Base-by-base conservation (phyloP, 1,140 invertebrate genomes). In the Fopius arisanus region DNA sequence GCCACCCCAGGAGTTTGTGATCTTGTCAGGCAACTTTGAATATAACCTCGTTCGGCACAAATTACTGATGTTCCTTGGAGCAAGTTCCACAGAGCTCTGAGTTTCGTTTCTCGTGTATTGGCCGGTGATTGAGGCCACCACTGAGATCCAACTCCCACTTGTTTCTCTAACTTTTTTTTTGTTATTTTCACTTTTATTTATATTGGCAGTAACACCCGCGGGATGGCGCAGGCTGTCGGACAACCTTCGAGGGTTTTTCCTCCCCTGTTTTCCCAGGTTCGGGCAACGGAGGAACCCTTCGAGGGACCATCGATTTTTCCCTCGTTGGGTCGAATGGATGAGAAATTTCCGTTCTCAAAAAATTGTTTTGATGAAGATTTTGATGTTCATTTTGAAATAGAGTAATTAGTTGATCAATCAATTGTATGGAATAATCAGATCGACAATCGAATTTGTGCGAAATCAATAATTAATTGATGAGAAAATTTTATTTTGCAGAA, bases 101-200 rank as follows among this genome's bases (percentile, higher is more conserved):
- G 54, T 10, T 26, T 59, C 19, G 54, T 59, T 59, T 59, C 54
- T 59, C 54, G 54, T 59, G 54, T 26, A 59, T 59, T 59, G 54
- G 54, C 23, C 54, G 14, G 23, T 28, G 54, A 59, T 59, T 59
- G 54, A 59, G 54, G 54, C 54, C 54, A 59, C 54, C 21, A 59
- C 54, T 26, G 54, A 59, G 23, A 59, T 59, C 23, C 54, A 21
- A 59, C 54, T 59, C 54, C 54, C 54, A 59, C 19, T 19, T 23
- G 19, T 26, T 26, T 23, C 10, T 48, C 16, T 12, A 7, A 26
- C 19, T 59, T 26, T 59, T 59, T 26, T 59, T 59, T 28, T 54
- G 9, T 23, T 4, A 59, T 59, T 59, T 59, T 59, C 54, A 59
- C 54, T 59, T 59, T 59, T 59, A 37, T n/a, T n/a, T n/a, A n/a